Evolutionary conservation across 1,140 invertebrate genomes (phyloP), one percentile per base, ranked within the genome.

Genomic region (Fragariocoptes setiger): DNA sequence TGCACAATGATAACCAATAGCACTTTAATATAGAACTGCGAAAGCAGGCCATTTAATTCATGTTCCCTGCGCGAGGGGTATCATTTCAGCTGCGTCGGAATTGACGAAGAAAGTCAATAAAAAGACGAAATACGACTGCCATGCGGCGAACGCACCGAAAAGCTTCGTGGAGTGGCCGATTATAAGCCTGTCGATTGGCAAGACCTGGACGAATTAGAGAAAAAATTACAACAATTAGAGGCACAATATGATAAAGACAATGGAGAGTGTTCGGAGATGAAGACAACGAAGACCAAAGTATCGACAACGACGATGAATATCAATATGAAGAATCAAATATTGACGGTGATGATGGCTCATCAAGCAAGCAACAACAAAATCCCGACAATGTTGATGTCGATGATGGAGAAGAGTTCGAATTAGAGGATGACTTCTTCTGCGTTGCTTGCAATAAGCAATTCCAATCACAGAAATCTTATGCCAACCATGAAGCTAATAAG

Each of bases 391-490:
- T 41, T 35, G 3, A 21, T 35, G 44, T 37, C 19, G 5, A 40
- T n/a, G 36, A 25, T n/a, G 25, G 15, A 5, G 48, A 49, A 18
- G 22, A 43, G 4, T n/a, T 16, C 17, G 43, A 45, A 19, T 25
- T 35, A 14, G 42, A 42, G 3, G 37, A 49, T 17, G 40, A 43
- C 47, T 56, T 79, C 1, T 86, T 77, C 53, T 92, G 82, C 57
- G 66, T 76, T 18, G 79, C 78, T 16, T 92, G 83, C 52, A 78
- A 78, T 54, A 88, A 86, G 61, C 52, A 73, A n/a, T 88, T 90
- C 48, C 80, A 79, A 60, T 85, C 75, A 47, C 62, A 71, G 4
- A 82, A 79, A 57, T 71, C 79, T 56, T 65, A 78, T 57, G 63
- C 64, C 40, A 92, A 88, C 61, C 85, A 92, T 54, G 77, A 88